Conservation (phyloP, 2,888 invertebrate genomes). For the Phortica magna region DNA sequence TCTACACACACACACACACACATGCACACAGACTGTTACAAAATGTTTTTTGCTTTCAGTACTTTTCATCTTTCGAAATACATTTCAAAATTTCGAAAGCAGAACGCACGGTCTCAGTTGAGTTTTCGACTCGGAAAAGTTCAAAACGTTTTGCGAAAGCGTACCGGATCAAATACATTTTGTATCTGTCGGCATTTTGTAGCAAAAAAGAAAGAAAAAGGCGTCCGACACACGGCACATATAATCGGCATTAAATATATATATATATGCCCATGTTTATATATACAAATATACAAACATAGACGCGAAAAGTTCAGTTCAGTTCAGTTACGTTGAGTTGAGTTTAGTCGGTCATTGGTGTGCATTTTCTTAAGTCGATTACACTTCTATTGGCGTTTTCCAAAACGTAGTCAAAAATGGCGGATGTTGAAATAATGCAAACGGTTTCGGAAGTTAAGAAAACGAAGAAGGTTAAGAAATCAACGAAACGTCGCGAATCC, state of each 20-base stretch:
- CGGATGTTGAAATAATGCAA: conserved; percentile 93
- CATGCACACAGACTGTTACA: neutral
- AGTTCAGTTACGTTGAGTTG: conserved; percentile 67
- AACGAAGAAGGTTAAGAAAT: conserved; percentile 94
- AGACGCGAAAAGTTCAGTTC: conserved; percentile 45
- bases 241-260: conserved; percentile 32
- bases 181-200: neutral
- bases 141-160: conserved; percentile 64
- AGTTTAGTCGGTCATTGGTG: conserved; percentile 75
- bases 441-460: conserved; percentile 90
- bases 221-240: neutral
- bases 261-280: conserved; percentile 46
- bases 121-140: conserved; percentile 76
- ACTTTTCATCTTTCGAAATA: conserved; percentile 46
- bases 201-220: neutral
- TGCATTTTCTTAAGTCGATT: conserved; percentile 45
- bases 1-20: neutral
- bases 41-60: conserved; percentile 3
- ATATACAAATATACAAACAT: conserved; percentile 41
- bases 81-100: conserved; percentile 55
- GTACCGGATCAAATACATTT: neutral
- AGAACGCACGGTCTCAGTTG: conserved; percentile 67
- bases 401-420: conserved; percentile 81
- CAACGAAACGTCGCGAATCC: conserved; percentile 88
- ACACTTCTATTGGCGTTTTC: conserved; percentile 9